Evolutionary conservation across 2,797 vertebrate species (phyloP).

Genomic region (Gastrophryne carolinensis): DNA sequence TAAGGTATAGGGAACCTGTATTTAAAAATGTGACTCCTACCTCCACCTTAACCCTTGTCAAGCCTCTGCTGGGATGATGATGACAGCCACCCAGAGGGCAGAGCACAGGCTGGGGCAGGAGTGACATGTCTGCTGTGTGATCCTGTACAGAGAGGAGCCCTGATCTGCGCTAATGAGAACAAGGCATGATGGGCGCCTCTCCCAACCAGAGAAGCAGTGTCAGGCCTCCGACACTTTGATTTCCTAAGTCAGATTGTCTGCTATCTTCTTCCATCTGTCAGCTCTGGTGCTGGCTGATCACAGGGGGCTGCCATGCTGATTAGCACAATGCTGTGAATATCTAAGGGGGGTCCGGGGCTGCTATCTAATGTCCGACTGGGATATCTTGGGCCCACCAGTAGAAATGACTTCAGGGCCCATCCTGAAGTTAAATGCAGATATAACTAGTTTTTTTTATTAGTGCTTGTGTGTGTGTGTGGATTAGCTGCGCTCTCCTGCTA

Average conservation of each 20-base stretch:
- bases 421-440: no score
- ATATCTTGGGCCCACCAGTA: no score
- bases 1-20: no score
- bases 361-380: no score
- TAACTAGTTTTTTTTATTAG: no score
- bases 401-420: no score
- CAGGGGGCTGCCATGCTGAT: neutral
- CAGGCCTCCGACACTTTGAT: constrained; percentile 30
- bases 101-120: neutral
- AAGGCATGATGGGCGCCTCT: neutral
- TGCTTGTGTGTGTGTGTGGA: no score
- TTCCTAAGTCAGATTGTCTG: neutral
- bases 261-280: constrained; percentile 20
- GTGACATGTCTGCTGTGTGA: constrained; percentile 5
- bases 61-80: no score
- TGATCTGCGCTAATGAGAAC: constrained; percentile 16
- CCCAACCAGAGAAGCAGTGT: constrained; percentile 7
- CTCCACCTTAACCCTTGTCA: no score
- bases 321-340: neutral
- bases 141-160: constrained; percentile 12
- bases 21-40: no score
- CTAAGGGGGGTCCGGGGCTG: no score
- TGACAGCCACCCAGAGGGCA: constrained; percentile 1
- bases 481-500: no score
- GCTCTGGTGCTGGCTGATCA: constrained; percentile 5